Base-by-base conservation (phyloP, 2,888 invertebrate genomes). In the Callosobruchus maculatus region DNA sequence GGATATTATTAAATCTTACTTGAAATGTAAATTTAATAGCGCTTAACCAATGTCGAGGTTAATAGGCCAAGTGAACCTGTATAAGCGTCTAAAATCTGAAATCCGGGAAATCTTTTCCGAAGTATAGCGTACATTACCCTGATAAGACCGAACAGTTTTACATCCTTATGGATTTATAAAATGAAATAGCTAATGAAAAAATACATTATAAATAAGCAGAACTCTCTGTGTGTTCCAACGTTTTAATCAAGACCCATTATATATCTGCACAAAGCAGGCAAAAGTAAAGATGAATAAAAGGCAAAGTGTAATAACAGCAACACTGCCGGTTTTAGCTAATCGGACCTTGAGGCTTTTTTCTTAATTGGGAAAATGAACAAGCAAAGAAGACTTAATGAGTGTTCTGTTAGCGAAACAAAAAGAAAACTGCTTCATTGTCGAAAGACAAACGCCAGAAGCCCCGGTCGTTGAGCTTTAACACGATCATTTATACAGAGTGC, bases 321-420 rank as follows among this genome's bases (percentile, higher is more conserved):
- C 18, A 49, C 49, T 18, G 49, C 49, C 49, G 49, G 49, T 49
- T 49, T 49, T 49, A 71, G 22, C 70, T 66, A 31, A 66, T 69
- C 69, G 71, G 71, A 31, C 68, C 74, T 66, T 71, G 68, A 71
- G 67, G 71, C 71, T 71, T n/a, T 69, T 49, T n/a, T 22, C 22
- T 71, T 71, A 74, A 74, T 74, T 74, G 74, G 70, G 74, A 69
- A 74, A 71, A 74, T 70, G 74, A 66, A 71, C 74, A 74, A 74
- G 71, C 49, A 49, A 49, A 49, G 49, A 49, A 18, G 49, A 49
- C 49, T 7, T 49, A 49, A 49, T 49, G 49, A 49, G 49, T 49
- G 18, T 18, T 49, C 49, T 49, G 49, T 49, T 49, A 7, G 49
- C 1, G 13, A 49, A 49, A 49, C 49, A 49, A 49, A 49, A 7